Percentiles rank a stretch among this genome's conserved stretches.
phyloP scores from a whole-genome alignment of 2,888 invertebrate genomes.

The Sesia bembeciformis region DNA sequence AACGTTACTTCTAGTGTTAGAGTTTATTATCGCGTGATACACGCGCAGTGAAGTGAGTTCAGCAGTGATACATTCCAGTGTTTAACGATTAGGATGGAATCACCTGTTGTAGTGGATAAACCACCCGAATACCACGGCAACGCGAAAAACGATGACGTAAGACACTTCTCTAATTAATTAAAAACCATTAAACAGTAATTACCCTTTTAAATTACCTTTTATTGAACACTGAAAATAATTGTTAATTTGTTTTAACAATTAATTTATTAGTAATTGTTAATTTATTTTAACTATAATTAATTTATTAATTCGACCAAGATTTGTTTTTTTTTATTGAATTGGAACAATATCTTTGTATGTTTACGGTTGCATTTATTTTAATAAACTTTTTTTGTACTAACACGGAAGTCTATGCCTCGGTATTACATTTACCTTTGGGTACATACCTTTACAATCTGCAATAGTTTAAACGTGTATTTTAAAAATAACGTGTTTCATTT shows the following conservation, averaged over 20 bases:
- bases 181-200: no score
- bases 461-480: no score
- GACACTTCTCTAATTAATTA: conserved; percentile 17
- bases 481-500: no score
- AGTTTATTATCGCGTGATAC: conserved; percentile 24
- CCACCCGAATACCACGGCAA: conserved; percentile 74
- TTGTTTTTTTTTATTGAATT: no score
- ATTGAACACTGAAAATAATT: background rate
- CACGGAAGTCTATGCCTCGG: no score
- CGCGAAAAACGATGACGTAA: conserved; percentile 51
- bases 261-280: background rate
- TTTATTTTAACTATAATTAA: no score
- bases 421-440: no score
- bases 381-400: no score
- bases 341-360: no score
- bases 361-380: no score
- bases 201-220: background rate
- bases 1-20: conserved; percentile 23
- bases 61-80: conserved; percentile 57
- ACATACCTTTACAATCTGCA: no score
- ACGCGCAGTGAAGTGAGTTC: conserved; percentile 39
- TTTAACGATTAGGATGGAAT: conserved; percentile 65
- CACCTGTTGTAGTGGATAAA: conserved; percentile 76
- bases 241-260: background rate
- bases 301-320: background rate